Percentiles rank a stretch among this genome's conserved stretches.
Conservation (phyloP, 2,888 invertebrate genomes). For the Sabatieria punctata region DNA sequence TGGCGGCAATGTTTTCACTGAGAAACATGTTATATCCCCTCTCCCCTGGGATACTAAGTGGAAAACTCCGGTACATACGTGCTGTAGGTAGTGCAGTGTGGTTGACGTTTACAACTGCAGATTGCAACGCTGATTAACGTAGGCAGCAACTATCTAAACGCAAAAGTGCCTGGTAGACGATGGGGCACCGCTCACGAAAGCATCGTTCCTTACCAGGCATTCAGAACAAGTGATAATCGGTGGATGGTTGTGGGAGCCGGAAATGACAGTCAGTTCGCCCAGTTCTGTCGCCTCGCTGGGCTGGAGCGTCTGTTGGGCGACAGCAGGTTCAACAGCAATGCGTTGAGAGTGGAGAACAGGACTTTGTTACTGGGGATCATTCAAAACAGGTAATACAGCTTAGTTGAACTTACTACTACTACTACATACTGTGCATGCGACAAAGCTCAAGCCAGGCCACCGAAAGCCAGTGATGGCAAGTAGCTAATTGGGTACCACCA, state of each 20-base stretch:
- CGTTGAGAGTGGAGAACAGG: conserved; percentile 56
- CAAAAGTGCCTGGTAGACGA: conserved; percentile 53
- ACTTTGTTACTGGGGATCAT: conserved; percentile 45
- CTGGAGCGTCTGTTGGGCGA: conserved; percentile 46
- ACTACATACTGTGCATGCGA: too few relatives aligned
- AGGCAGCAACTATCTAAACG: conserved; percentile 73
- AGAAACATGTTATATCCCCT: too few relatives aligned
- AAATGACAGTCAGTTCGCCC: conserved; percentile 54
- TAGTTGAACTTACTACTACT: too few relatives aligned
- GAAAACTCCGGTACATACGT: too few relatives aligned
- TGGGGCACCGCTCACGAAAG: conserved; percentile 88
- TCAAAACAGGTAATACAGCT: conserved; percentile 12
- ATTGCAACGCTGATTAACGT: conserved; percentile 69
- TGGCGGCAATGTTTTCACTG: too few relatives aligned
- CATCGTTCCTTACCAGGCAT: conserved; percentile 83
- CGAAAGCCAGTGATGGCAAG: too few relatives aligned
- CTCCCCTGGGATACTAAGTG: too few relatives aligned
- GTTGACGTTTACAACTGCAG: too few relatives aligned
- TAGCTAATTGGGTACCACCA: too few relatives aligned
- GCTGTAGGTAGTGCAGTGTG: too few relatives aligned
- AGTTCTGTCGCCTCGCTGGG: conserved; percentile 48
- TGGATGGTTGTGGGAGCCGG: conserved; percentile 71
- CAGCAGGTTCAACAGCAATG: conserved; percentile 52
- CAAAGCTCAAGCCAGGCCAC: too few relatives aligned
- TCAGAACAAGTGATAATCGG: conserved; percentile 55